Evolutionary conservation across 2,113 vertebrate species (phyloP).

Genomic region (Scortum barcoo): DNA sequence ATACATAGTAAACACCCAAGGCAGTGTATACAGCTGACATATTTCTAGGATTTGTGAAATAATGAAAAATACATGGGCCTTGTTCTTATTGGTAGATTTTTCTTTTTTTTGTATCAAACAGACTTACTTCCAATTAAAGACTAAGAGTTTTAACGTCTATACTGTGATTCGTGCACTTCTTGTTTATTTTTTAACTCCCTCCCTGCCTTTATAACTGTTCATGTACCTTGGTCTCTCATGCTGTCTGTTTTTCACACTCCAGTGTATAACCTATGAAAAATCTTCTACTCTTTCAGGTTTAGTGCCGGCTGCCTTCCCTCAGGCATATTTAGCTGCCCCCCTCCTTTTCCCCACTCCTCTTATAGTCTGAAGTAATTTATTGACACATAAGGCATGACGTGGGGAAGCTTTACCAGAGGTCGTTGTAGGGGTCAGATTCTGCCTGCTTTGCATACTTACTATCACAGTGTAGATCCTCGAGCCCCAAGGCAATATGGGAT

Average conservation of each 20-base stretch:
- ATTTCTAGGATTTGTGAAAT: background rate
- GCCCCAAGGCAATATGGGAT: slow-evolving; percentile 48
- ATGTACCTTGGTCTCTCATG: slow-evolving; percentile 19
- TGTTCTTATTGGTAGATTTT: background rate
- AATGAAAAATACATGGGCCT: background rate
- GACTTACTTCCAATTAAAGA: background rate
- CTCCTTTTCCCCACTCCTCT: background rate
- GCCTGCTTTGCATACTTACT: slow-evolving; percentile 73
- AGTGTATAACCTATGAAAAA: slow-evolving; percentile 37
- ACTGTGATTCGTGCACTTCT: background rate
- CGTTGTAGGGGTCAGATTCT: slow-evolving; percentile 52
- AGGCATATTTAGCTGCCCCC: slow-evolving; percentile 35
- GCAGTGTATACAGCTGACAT: background rate
- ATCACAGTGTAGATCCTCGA: slow-evolving; percentile 48
- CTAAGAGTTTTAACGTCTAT: background rate
- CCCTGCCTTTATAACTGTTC: slow-evolving; percentile 17
- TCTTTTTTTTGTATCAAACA: background rate
- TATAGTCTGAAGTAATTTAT: slow-evolving; percentile 49
- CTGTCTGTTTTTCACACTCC: slow-evolving; percentile 43
- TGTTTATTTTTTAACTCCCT: background rate
- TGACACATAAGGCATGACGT: slow-evolving; percentile 63
- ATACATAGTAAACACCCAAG: background rate
- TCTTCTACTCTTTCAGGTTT: slow-evolving; percentile 46
- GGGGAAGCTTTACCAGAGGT: slow-evolving; percentile 33
- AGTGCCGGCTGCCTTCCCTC: slow-evolving; percentile 45